Base-by-base conservation (phyloP, 2,797 vertebrate genomes). In the Labroides dimidiatus region DNA sequence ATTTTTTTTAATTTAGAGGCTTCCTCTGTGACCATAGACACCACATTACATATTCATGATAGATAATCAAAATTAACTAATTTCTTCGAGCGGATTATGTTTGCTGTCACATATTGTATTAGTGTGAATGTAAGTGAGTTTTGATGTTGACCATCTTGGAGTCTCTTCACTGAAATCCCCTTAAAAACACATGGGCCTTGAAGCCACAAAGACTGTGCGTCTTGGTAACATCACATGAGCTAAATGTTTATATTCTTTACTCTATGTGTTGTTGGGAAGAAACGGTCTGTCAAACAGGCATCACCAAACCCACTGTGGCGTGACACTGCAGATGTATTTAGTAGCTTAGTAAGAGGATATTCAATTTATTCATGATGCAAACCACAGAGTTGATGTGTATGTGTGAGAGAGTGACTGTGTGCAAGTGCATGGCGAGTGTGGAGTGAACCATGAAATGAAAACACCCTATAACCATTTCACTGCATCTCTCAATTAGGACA, bases 351-450 rank as follows among this genome's bases (percentile, higher is more conserved):
- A 81, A 84, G 81, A 87, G 76, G 80, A 90, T 85, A 91, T 92
- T 91, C 89, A 87, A 88, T 92, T 92, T 93, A 93, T 93, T 92
- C 85, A 93, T 91, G 90, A 91, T 87, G 78, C 80, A 86, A 83
- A 85, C 90, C 89, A 87, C 84, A 85, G 74, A 50, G 69, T 55
- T 61, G 62, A 43, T 82, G 81, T 78, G 66, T 73, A 43, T 72
- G 73, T 76, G 75, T 61, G 52, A 27, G 52, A 50, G 61, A n/a
- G 56, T 24, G 70, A 1, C 21, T 67, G 81, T 78, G 78, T 77
- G 75, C 57, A 58, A 50, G 84, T 7, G 80, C 77, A 63, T 77
- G 64, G 84, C 65, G 84, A 81, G 75, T 87, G 88, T 90, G 84
- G 78, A 87, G 64, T 87, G 81, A 89, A 87, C 84, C 91, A 89